These are phyloP conservation scores for Tachyglossus aculeatus DNA, from an alignment of 2,797 vertebrate species.

Conservation along the genomic window DNA sequence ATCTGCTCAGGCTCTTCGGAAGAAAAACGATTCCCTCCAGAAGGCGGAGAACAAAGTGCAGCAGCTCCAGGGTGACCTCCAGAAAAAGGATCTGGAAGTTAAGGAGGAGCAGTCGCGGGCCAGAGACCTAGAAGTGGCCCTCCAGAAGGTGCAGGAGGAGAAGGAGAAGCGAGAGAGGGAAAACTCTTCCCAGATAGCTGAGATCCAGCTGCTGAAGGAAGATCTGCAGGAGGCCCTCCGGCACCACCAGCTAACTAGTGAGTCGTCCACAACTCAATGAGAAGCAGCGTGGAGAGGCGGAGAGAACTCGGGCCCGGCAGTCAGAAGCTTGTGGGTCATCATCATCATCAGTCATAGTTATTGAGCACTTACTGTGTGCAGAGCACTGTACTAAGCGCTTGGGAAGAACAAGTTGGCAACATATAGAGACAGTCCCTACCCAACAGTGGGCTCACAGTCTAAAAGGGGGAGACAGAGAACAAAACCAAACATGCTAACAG, in stretches of 20 bases:
- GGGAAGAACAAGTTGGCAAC: too few relatives aligned
- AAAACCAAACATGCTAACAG: too few relatives aligned
- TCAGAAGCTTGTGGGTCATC: too few relatives aligned
- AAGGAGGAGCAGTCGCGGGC: constrained; percentile 52
- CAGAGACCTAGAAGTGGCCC: constrained; percentile 45
- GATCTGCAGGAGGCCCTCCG: constrained; percentile 58
- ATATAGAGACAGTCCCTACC: too few relatives aligned
- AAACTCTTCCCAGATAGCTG: constrained; percentile 8
- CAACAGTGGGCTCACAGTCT: too few relatives aligned
- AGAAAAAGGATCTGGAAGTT: constrained; percentile 57
- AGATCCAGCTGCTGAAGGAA: constrained; percentile 51
- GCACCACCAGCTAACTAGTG: constrained; percentile 63
- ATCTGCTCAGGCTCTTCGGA: constrained; percentile 67
- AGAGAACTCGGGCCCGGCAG: too few relatives aligned
- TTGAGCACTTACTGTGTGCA: too few relatives aligned
- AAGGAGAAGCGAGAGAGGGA: constrained; percentile 56
- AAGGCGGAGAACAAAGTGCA: constrained; percentile 69
- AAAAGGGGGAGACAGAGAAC: too few relatives aligned
- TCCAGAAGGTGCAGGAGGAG: constrained; percentile 59
- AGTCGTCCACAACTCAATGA: neutral
- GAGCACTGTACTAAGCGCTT: too few relatives aligned
- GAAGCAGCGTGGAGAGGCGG: too few relatives aligned
- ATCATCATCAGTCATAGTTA: too few relatives aligned
- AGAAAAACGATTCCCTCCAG: constrained; percentile 64
- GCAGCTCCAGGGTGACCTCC: constrained; percentile 56